phyloP scores from a whole-genome alignment of 2,888 invertebrate species.

The Drosophila diplacantha region DNA sequence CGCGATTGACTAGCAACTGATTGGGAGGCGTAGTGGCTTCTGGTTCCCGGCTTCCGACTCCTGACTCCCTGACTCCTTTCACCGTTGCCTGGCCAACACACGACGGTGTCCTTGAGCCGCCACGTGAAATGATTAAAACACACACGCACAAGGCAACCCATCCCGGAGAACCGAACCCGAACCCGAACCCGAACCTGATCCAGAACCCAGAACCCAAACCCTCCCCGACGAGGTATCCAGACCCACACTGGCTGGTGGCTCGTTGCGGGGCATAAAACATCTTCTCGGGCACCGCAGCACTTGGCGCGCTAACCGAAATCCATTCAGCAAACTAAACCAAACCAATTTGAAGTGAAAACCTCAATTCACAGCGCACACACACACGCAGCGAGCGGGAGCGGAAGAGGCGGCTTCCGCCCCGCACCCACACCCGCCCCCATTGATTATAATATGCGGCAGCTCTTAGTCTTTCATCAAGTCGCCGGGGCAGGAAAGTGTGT shows the following conservation, averaged over 20 bases:
- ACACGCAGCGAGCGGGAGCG: neutral
- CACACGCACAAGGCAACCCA: slow-evolving; percentile 8
- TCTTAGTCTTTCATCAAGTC: slow-evolving; percentile 47
- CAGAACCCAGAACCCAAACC: neutral
- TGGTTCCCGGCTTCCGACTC: too few relatives aligned
- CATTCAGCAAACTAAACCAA: slow-evolving; percentile 54
- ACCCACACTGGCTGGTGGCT: neutral
- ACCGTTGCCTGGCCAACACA: slow-evolving; percentile 24
- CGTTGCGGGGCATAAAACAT: slow-evolving; percentile 14
- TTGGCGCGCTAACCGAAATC: slow-evolving; percentile 49
- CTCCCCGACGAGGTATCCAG: neutral
- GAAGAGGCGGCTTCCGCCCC: neutral
- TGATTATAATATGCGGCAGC: slow-evolving; percentile 47
- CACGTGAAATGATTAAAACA: slow-evolving; percentile 29
- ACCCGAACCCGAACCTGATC: neutral
- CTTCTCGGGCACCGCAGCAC: slow-evolving; percentile 36
- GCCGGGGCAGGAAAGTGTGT: slow-evolving; percentile 10
- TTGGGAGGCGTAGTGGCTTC: slow-evolving; percentile 11
- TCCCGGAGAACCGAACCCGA: neutral
- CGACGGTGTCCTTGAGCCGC: slow-evolving; percentile 25
- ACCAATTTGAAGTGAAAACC: slow-evolving; percentile 53
- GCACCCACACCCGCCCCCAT: slow-evolving; percentile 25
- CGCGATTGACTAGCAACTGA: slow-evolving; percentile 24
- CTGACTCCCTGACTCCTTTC: neutral
- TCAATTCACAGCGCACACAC: slow-evolving; percentile 36